Base-by-base conservation (phyloP, 2,797 vertebrate genomes). In the Dryobates pubescens region DNA sequence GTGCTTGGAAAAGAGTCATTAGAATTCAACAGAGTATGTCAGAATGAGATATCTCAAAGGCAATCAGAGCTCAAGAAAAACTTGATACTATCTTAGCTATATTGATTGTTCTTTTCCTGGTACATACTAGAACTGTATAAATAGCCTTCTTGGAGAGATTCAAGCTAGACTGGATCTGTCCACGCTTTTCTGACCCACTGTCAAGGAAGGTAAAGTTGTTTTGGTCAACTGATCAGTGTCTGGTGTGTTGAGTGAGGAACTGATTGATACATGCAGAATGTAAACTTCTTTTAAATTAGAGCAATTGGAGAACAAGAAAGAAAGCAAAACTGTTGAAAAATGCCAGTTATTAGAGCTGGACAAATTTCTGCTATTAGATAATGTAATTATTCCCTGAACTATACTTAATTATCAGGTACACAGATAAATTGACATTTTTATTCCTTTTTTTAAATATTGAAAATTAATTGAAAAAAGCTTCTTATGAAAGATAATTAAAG, bases 401-500 rank as follows among this genome's bases (percentile, higher is more conserved):
- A 71, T 96, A 97, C 91, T 97, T 98, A 98, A 97, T 98, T 96
- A 97, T 95, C 96, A 97, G 97, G 96, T 97, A 95, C 96, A 96
- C 87, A 89, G 95, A 96, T 96, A 97, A 98, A 96, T 95, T 22
- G 84, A 92, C 96, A 96, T 96, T 97, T 97, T 96, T 96, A 96
- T 96, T 97, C 85, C 77, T 97, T 95, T 96, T 97, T 97, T 96
- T 95, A 97, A 97, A 97, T 97, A 97, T 97, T 98, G 97, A 97
- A 97, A 97, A 98, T 97, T 98, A 98, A 97, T 97, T 97, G 96
- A 97, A 97, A 96, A 96, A 97, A 94, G 91, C 92, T 96, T 96
- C 97, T 95, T 95, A 97, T 97, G 84, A 92, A 91, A 89, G 96
- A 96, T 97, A 97, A 98, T 98, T 97, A 97, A 98, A 97, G 96